phyloP scores from a whole-genome alignment of 2,797 vertebrate genomes.

The Crocodylus rhombifer region DNA sequence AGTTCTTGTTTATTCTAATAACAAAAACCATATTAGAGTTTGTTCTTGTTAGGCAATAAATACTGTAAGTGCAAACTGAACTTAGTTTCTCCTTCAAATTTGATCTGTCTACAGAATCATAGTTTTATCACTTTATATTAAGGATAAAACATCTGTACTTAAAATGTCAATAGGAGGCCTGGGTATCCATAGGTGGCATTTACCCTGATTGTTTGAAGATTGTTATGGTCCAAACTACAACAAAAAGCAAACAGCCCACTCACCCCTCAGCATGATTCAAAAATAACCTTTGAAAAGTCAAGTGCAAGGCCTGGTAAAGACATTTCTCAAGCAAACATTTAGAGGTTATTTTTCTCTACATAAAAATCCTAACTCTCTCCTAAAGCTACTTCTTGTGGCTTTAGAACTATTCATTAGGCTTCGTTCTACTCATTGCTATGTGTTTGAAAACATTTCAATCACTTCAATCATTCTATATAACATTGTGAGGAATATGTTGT shows the following conservation, averaged over 20 bases:
- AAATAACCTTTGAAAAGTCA: background rate
- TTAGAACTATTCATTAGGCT: accelerated
- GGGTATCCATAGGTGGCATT: background rate
- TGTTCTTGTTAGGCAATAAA: background rate
- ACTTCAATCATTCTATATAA: background rate
- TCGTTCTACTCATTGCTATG: background rate
- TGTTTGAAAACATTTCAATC: background rate
- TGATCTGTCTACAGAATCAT: background rate
- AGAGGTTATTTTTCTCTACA: no score
- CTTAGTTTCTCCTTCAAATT: background rate
- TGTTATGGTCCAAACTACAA: background rate
- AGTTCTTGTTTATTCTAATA: no score
- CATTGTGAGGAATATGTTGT: background rate
- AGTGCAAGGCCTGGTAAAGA: background rate
- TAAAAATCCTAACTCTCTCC: background rate
- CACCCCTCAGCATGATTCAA: background rate
- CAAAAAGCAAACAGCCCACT: background rate
- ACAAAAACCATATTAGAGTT: no score
- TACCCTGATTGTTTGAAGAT: background rate
- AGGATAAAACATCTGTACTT: background rate
- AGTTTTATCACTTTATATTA: background rate
- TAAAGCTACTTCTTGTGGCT: background rate
- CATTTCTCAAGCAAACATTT: background rate
- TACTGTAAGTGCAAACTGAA: background rate
- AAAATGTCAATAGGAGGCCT: background rate